Evolutionary conservation across 2,888 invertebrate genomes (phyloP).

Genomic region (Drosophila mimetica): DNA sequence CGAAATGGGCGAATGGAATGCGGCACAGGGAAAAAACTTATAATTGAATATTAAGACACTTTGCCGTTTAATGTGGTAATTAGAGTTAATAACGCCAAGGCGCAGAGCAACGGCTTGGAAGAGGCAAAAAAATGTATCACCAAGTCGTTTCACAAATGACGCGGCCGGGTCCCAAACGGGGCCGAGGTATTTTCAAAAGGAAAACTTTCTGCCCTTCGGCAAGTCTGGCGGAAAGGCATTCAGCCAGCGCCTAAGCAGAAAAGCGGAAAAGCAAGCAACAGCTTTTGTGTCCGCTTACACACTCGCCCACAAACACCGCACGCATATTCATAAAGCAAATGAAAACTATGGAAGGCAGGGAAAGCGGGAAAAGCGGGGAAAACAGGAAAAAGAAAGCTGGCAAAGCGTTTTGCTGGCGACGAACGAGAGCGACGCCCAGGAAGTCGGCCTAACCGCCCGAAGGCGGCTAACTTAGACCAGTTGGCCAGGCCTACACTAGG

Average conservation of each 20-base stretch:
- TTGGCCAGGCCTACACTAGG: constrained; percentile 7
- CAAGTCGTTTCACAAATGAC: constrained; percentile 35
- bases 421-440: constrained; percentile 42
- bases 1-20: constrained; percentile 10
- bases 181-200: constrained; percentile 47
- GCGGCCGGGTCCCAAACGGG: too few relatives aligned
- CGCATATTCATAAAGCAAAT: constrained; percentile 58
- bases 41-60: constrained; percentile 81
- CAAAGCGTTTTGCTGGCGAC: constrained; percentile 66
- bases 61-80: constrained; percentile 80
- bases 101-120: constrained; percentile 57
- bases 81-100: constrained; percentile 73
- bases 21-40: constrained; percentile 61
- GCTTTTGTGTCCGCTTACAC: constrained; percentile 61
- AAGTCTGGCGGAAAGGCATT: constrained; percentile 68
- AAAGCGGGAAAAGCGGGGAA: not conserved
- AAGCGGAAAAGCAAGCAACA: constrained; percentile 77
- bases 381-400: constrained; percentile 44
- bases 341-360: constrained; percentile 49
- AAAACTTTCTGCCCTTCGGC: constrained; percentile 50
- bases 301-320: constrained; percentile 14
- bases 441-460: constrained; percentile 46
- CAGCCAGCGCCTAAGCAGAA: constrained; percentile 70
- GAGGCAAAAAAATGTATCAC: constrained; percentile 40
- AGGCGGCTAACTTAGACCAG: constrained; percentile 47